Evolutionary conservation across 2,113 vertebrate genomes (phyloP).

Genomic region (Coryphaenoides rupestris): DNA sequence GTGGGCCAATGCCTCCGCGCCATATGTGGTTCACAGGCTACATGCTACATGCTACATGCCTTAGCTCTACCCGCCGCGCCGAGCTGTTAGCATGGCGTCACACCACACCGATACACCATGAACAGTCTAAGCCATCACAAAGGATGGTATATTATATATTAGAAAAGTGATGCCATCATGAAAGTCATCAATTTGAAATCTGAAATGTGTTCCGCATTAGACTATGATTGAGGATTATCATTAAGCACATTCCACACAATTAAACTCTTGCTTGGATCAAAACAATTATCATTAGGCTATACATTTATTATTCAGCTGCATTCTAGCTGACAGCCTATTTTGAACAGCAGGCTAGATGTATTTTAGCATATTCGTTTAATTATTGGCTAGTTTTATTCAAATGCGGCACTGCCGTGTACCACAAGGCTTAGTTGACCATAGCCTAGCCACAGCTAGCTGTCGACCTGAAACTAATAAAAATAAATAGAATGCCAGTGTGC

Average conservation of each 20-base stretch:
- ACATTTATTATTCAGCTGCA: too few relatives aligned
- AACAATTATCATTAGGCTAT: too few relatives aligned
- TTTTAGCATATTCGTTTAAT: too few relatives aligned
- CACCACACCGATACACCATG: background rate
- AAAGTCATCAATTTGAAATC: too few relatives aligned
- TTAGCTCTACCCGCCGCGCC: conserved; percentile 2
- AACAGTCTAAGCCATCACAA: background rate
- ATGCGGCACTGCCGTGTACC: conserved; percentile 7
- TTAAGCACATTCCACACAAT: too few relatives aligned
- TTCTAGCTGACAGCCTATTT: too few relatives aligned
- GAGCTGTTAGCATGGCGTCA: conserved; percentile 1
- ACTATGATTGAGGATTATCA: too few relatives aligned
- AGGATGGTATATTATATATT: background rate
- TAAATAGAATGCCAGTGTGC: conserved; percentile 49
- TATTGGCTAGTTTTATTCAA: too few relatives aligned
- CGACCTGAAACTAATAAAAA: conserved; percentile 70
- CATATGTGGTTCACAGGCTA: conserved; percentile 13
- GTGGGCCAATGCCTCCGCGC: conserved; percentile 19
- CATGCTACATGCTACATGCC: background rate
- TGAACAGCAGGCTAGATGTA: too few relatives aligned
- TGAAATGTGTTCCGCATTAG: too few relatives aligned
- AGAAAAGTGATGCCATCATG: too few relatives aligned
- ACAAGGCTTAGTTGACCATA: conserved; percentile 81
- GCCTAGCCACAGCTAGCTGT: conserved; percentile 71
- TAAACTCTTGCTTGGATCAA: too few relatives aligned